Percentiles rank a stretch among this genome's conserved stretches.
phyloP scores from a whole-genome alignment of 1,140 invertebrate species.

The Drosophila paulistorum region DNA sequence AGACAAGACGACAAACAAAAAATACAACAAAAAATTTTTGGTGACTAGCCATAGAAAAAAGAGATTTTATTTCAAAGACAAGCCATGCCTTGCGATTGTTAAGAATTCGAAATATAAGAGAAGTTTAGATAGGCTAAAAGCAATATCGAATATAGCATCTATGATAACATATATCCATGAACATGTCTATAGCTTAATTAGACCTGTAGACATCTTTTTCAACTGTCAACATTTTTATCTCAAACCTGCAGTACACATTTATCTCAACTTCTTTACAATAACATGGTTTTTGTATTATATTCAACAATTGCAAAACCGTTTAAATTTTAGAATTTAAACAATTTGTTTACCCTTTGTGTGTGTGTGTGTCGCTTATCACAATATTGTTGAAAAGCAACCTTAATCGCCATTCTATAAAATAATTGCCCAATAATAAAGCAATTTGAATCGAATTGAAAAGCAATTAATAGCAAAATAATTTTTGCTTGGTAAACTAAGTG shows the following conservation, averaged over 20 bases:
- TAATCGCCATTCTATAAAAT: background rate
- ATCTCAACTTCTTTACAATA: too few species aligned
- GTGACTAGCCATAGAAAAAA: constrained; percentile 1
- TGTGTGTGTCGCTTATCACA: background rate
- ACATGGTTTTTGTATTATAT: too few species aligned
- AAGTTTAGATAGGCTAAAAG: too few species aligned
- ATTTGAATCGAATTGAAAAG: constrained; percentile 26
- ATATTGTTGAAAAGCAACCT: background rate
- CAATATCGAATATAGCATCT: too few species aligned
- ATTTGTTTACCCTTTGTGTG: background rate
- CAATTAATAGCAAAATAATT: constrained; percentile 47
- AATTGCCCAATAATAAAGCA: constrained; percentile 17
- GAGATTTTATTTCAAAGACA: background rate
- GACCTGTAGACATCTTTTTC: too few species aligned
- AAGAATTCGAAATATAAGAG: background rate
- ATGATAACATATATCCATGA: too few species aligned
- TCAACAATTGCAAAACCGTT: too few species aligned
- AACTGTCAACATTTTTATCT: too few species aligned
- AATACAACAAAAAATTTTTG: background rate
- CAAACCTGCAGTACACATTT: too few species aligned
- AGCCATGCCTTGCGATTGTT: background rate
- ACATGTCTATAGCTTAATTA: too few species aligned
- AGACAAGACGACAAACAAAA: constrained; percentile 14
- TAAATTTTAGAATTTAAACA: background rate
- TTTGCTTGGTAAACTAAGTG: background rate